Percentiles rank a stretch among this genome's conserved stretches.
Conservation (phyloP, 2,113 vertebrate species). For the Oxyruncus cristatus region DNA sequence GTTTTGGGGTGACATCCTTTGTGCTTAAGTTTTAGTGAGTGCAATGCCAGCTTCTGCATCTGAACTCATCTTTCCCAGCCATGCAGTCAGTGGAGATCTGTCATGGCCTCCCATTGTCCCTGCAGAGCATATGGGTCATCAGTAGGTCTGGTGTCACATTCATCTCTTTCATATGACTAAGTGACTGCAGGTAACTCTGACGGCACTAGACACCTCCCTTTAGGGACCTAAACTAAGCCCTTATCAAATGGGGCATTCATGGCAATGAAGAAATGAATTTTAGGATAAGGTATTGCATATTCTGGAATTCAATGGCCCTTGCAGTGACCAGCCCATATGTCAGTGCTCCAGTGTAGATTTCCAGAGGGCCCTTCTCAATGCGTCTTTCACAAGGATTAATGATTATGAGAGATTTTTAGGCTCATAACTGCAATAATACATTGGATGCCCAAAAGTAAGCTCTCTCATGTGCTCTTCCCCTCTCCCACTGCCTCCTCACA, state of each 20-base stretch:
- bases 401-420: not conserved
- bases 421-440: not conserved
- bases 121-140: not conserved
- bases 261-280: not conserved
- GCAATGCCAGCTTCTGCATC: not conserved
- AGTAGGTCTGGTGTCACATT: not conserved
- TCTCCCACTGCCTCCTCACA: not conserved
- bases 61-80: not conserved
- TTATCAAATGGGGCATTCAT: not conserved
- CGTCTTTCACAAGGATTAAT: not conserved
- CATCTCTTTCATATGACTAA: not conserved
- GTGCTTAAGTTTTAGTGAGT: not conserved
- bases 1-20: not conserved
- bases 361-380: not conserved
- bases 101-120: not conserved
- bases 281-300: not conserved
- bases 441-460: not conserved
- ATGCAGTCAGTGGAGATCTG: accelerated
- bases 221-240: not conserved
- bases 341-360: not conserved
- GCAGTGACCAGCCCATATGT: not conserved
- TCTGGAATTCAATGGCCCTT: not conserved
- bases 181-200: not conserved
- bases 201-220: not conserved
- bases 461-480: not conserved